Base-by-base conservation (phyloP, 1,140 invertebrate genomes). In the Mactra quadrangularis region DNA sequence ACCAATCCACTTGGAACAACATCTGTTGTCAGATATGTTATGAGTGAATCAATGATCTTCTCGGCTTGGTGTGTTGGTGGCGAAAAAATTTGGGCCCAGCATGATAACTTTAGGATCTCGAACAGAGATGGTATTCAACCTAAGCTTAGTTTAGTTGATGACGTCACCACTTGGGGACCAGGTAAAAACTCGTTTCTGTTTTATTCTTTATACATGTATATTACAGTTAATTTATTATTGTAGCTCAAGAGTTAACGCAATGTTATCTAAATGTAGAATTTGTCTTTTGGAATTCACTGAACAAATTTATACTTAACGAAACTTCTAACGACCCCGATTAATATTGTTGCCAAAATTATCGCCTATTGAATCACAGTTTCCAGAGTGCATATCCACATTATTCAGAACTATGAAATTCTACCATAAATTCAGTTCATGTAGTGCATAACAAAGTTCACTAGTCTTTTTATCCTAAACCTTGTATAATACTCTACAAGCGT, bases 101-200 rank as follows among this genome's bases (percentile, higher is more conserved):
- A 29, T 38, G 77, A 70, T 6, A 70, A 81, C 38, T 81, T 81
- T 59, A n/a, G 55, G 7, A 47, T 82, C 0, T 72, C 71, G 1
- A 74, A 33, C 19, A 50, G 25, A 17, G 38, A 66, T 38, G 79
- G 45, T 0, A 38, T 64, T 11, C 38, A 52, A 11, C 79, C 79
- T 11, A 25, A 57, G 13, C 41, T 82, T n/a, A 45, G 33, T 11
- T n/a, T 72, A 0, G 25, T 75, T 13, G 79, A 82, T 75, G 70
- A 82, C 59, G 50, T 75, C 33, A 82, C 79, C 3, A 74, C 79
- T 62, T 82, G 79, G 79, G 31, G 45, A 27, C 64, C 64, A 41
- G 77, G 77, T 78, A 52, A 35, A n/a, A n/a, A n/a, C n/a, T n/a
- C n/a, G n/a, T n/a, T n/a, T n/a, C n/a, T n/a, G 17, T 60, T 60